These are phyloP conservation scores for Mionectes olivaceus DNA, from an alignment of 2,797 vertebrate species.

Conservation along the genomic window DNA sequence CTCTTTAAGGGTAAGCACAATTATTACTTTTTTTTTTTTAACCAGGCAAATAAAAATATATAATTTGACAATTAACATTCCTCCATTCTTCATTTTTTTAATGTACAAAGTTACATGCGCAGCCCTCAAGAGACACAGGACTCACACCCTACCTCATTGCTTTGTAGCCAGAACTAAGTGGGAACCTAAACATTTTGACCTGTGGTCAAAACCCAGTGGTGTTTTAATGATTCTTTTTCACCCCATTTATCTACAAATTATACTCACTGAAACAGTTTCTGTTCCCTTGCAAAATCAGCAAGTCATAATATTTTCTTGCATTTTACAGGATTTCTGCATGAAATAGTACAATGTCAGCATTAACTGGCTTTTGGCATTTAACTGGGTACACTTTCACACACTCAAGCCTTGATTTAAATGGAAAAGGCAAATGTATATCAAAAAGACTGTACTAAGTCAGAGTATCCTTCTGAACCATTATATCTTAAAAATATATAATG, in stretches of 20 bases:
- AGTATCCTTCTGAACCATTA: background rate
- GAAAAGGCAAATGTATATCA: constrained; percentile 21
- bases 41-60: background rate
- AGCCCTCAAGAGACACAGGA: background rate
- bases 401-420: constrained; percentile 19
- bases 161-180: background rate
- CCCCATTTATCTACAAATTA: background rate
- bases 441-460: constrained; percentile 12
- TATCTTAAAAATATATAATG: background rate
- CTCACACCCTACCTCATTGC: background rate
- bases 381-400: background rate
- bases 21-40: background rate
- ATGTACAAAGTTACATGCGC: background rate
- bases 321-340: background rate
- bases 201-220: background rate
- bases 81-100: background rate
- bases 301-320: background rate
- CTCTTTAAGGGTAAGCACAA: background rate
- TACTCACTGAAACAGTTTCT: background rate
- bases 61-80: background rate
- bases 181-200: background rate
- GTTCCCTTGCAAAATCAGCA: background rate
- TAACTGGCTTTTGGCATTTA: constrained; percentile 53
- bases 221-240: background rate
- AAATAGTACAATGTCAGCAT: background rate